These are phyloP conservation scores for Trichomycterus rosablanca DNA, from an alignment of 2,113 vertebrate species.

Conservation along the genomic window DNA sequence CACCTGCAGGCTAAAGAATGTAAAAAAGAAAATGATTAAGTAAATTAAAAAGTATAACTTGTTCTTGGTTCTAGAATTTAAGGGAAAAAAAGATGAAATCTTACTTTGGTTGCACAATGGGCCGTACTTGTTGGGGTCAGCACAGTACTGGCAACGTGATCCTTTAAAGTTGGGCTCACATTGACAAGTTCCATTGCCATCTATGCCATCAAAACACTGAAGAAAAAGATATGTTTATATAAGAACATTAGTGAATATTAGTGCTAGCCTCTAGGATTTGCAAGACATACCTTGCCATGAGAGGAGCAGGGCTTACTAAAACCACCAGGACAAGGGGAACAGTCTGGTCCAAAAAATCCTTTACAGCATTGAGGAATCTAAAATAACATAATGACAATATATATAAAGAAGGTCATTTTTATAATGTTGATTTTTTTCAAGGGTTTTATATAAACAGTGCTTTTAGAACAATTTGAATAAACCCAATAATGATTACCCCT, in stretches of 20 bases:
- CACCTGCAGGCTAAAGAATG: slow-evolving; percentile 76
- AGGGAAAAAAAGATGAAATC: slow-evolving; percentile 20
- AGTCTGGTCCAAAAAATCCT: slow-evolving; percentile 86
- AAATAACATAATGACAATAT: slow-evolving; percentile 10
- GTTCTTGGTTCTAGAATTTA: too few species aligned
- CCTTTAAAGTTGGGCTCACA: slow-evolving; percentile 77
- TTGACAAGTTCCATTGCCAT: slow-evolving; percentile 77
- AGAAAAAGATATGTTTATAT: too few species aligned
- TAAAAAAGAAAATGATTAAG: slow-evolving; percentile 5
- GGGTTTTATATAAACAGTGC: background rate
- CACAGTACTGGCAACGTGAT: slow-evolving; percentile 81
- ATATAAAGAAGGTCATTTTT: background rate
- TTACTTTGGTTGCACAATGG: slow-evolving; percentile 78
- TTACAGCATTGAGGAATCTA: slow-evolving; percentile 80
- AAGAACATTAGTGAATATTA: too few species aligned
- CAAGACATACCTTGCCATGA: slow-evolving; percentile 75
- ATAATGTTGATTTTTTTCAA: background rate
- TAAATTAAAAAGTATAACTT: background rate
- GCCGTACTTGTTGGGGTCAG: slow-evolving; percentile 70
- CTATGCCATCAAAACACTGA: slow-evolving; percentile 56
- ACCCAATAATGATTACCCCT: too few species aligned
- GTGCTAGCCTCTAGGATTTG: too few species aligned
- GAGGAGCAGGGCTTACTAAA: slow-evolving; percentile 76
- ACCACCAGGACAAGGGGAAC: slow-evolving; percentile 80
- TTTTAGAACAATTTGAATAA: too few species aligned